Conservation (phyloP, 2,797 vertebrate species). For the Eidolon dupreanum region DNA sequence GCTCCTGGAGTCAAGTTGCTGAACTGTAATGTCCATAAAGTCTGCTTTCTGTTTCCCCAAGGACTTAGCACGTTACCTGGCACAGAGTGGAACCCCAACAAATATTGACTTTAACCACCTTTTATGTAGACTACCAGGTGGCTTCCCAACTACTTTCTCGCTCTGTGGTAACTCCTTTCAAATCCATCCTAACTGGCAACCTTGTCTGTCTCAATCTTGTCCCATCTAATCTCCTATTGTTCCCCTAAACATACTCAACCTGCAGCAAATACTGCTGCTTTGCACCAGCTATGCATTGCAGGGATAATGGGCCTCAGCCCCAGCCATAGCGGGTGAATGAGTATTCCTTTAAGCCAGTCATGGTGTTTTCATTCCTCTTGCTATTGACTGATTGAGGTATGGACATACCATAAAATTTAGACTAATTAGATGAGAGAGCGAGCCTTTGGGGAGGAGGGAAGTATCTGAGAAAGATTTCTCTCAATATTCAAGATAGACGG, state of each 20-base stretch:
- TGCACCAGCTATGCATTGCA: background rate
- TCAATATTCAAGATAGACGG: background rate
- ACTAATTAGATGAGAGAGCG: background rate
- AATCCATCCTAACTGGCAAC: background rate
- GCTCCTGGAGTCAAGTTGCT: background rate
- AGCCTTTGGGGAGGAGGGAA: background rate
- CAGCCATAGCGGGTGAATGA: too few species aligned
- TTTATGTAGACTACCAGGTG: background rate
- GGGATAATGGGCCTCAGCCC: background rate
- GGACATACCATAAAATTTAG: background rate
- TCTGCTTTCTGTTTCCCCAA: background rate
- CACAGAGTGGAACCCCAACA: background rate
- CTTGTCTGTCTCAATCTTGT: background rate
- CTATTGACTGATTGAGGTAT: background rate
- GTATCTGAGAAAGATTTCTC: background rate
- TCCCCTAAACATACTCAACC: background rate
- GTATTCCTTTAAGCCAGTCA: background rate
- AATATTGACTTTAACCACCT: background rate
- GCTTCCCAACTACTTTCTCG: background rate
- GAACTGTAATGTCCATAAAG: background rate
- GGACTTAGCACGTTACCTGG: background rate
- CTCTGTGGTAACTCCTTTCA: background rate
- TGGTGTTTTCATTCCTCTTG: background rate
- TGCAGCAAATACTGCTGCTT: background rate
- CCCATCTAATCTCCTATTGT: background rate